Evolutionary conservation across 2,113 vertebrate species (phyloP), one percentile per base, ranked within the genome.

Genomic region (Pandion haliaetus): DNA sequence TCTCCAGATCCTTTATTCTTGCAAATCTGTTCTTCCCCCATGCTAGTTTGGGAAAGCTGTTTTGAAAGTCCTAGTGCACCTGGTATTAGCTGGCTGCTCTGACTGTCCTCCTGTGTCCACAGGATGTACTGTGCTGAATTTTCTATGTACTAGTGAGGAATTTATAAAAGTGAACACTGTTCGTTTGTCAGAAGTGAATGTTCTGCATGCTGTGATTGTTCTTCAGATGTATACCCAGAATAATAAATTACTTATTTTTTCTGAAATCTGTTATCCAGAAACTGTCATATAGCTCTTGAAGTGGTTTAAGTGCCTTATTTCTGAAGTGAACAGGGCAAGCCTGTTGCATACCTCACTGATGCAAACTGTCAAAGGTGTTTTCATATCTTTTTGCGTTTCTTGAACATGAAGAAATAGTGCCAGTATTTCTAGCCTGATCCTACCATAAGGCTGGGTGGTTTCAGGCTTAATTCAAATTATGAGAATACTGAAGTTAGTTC

Each of bases 331-430:
- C 32, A 17, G 50, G n/a, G 29, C 49, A 71, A 25, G 32, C 17
- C 40, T 83, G 17, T 78, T 58, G 50, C 40, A 12, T 32, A 9
- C 61, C 47, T 86, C 50, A 23, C 25, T 19, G 26, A 26, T 72
- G 20, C 21, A 45, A 70, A 31, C 32, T 0, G 4, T 15, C n/a
- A 67, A 44, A 88, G 55, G 4, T 63, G 19, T 54, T 62, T 47
- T 61, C 21, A 1, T 36, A 17, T 44, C 32, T 66, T 28, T 2
- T 49, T 57, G 6, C 0, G 0, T 57, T 52, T 42, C 65, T 52
- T 54, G 29, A 49, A 90, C 69, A 21, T 47, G 40, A 74, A 63
- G 31, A 81, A 92, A 34, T 16, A 50, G 32, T 5, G 7, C 32
- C 5, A 15, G 3, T 23, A 26, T 86, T 90, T 87, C 79, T 71